Conservation (phyloP, 2,888 invertebrate genomes). For the Adelphocoris suturalis region DNA sequence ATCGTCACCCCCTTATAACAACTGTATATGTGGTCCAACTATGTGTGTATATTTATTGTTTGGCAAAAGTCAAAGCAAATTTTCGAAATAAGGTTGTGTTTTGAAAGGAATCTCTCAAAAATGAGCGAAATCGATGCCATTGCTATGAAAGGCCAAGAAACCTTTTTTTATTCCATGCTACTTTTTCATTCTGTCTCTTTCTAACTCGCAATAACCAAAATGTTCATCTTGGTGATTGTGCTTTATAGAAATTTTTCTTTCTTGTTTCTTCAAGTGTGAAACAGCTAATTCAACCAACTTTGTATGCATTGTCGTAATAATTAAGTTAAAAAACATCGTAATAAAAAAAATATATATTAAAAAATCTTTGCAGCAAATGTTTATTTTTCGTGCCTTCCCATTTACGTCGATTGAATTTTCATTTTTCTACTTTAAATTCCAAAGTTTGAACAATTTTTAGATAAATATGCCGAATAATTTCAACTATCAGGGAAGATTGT, state of each 20-base stretch:
- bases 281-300: conserved; percentile 68
- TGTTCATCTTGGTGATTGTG: conserved; percentile 43
- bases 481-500: too few relatives aligned
- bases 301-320: conserved; percentile 13
- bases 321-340: background rate
- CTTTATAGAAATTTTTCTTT: background rate
- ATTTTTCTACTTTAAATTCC: too few relatives aligned
- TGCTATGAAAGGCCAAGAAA: conserved; percentile 37
- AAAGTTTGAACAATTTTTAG: too few relatives aligned
- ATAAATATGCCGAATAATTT: too few relatives aligned
- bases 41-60: conserved; percentile 14
- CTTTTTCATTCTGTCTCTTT: background rate
- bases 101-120: background rate
- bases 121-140: background rate
- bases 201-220: background rate
- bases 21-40: conserved; percentile 18
- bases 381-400: too few relatives aligned
- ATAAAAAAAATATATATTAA: background rate
- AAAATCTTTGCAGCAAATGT: background rate
- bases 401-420: too few relatives aligned
- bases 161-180: background rate
- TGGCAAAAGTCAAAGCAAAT: background rate
- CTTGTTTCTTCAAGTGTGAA: conserved; percentile 30
- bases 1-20: background rate
- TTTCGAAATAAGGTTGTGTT: background rate